Conservation (phyloP, 2,797 vertebrate genomes). For the Emydoidea blandingii region DNA sequence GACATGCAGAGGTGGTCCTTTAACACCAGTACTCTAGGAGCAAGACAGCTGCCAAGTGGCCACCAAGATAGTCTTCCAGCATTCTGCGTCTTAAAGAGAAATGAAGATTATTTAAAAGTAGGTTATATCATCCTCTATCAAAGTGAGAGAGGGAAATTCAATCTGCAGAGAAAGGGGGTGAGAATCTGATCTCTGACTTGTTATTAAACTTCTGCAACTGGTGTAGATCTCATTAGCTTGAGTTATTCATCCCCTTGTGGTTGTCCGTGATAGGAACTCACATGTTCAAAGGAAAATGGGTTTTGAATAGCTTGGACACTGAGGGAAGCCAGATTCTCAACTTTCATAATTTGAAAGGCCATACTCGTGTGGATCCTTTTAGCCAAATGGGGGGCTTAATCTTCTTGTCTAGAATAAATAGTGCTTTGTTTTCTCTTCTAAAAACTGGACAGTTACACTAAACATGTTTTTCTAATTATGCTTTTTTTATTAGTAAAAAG, state of each 20-base stretch:
- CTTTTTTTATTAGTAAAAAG: not conserved
- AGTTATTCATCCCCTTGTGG: not conserved
- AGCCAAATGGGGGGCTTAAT: not conserved
- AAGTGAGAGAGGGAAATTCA: not conserved
- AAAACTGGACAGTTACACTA: not conserved
- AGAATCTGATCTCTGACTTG: not conserved
- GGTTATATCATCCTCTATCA: not conserved
- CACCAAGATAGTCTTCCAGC: not conserved
- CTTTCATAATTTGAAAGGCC: not conserved
- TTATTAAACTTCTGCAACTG: not conserved
- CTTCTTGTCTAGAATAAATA: not conserved
- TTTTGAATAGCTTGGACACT: not conserved
- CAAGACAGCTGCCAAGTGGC: not conserved
- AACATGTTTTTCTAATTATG: not conserved
- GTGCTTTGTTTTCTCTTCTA: not conserved
- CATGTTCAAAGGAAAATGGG: not conserved
- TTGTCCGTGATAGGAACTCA: not conserved
- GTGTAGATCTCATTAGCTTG: conserved; percentile 6
- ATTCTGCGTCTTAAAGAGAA: conserved; percentile 4
- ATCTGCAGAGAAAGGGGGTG: not conserved
- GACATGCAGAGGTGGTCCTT: not conserved
- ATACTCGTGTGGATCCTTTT: not conserved
- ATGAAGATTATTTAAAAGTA: conserved; percentile 9
- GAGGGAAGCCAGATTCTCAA: not conserved
- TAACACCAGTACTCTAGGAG: not conserved